Evolutionary conservation across 2,888 invertebrate genomes (phyloP).

Genomic region (Eupelmus urozonus): DNA sequence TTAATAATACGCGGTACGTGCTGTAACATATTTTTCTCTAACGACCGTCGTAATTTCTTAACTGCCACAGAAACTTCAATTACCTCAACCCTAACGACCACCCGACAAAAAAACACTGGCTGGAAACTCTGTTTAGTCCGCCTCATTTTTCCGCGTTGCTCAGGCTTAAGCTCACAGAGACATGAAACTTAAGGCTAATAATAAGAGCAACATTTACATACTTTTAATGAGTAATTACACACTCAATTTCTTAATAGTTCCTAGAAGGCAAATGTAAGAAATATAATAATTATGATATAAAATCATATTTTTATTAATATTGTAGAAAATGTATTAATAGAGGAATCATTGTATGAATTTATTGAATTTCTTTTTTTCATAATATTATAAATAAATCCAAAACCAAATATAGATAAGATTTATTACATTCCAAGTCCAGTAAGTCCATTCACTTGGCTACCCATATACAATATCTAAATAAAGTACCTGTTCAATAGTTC

Average conservation of each 20-base stretch:
- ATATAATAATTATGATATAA: slow-evolving; percentile 3
- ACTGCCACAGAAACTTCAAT: slow-evolving; percentile 28
- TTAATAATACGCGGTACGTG: slow-evolving; percentile 13
- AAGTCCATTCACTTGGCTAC: slow-evolving; percentile 36
- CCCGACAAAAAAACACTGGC: not conserved
- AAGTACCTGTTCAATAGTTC: slow-evolving; percentile 22
- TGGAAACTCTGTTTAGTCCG: slow-evolving; percentile 13
- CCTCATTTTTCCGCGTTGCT: not conserved
- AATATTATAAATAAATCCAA: slow-evolving; percentile 34
- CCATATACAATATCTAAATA: slow-evolving; percentile 11
- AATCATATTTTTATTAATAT: not conserved
- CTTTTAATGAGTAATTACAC: not conserved
- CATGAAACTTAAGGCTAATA: too few relatives aligned
- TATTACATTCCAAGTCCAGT: slow-evolving; percentile 31
- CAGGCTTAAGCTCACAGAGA: too few relatives aligned
- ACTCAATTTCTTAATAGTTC: not conserved
- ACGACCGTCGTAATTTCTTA: slow-evolving; percentile 29
- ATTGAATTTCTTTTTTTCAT: slow-evolving; percentile 35
- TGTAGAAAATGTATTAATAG: slow-evolving; percentile 23
- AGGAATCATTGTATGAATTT: slow-evolving; percentile 20
- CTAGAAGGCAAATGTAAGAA: not conserved
- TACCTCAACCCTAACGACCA: slow-evolving; percentile 19
- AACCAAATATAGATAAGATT: slow-evolving; percentile 28
- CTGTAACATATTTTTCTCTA: slow-evolving; percentile 29
- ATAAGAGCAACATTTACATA: not conserved